Base-by-base conservation (phyloP, 2,113 vertebrate species). In the Petrocephalus zakoni region DNA sequence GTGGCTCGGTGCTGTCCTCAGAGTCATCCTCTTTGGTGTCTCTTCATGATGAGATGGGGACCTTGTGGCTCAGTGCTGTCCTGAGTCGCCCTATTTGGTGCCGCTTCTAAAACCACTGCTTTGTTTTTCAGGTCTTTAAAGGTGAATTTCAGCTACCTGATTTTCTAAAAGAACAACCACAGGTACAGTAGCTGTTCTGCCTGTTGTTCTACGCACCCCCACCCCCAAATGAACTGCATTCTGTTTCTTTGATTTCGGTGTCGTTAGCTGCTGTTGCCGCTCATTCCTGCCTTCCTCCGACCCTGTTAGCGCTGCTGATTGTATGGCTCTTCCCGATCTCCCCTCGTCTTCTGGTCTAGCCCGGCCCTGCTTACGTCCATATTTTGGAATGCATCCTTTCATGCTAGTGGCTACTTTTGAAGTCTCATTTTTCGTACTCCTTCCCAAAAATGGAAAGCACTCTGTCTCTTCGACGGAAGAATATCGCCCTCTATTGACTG, bases 121-220 rank as follows among this genome's bases (percentile, higher is more conserved):
- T 94, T 96, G 91, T 95, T 93, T 95, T 93, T 91, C 93, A 99
- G 98, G 97, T 99, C 90, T 97, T 96, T 94, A 98, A 99, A 96
- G 98, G 98, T 94, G 98, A 99, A 97, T 99, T 99, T 96, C 97
- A 98, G 92, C 97, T 99, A 82, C 98, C 98, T 90, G 98, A 98
- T 92, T 99, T 99, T 93, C 97, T 99, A 90, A 99, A 97, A 96
- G 97, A 98, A 92, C 96, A 97, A 92, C 95, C 96, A 93, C 97
- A 99, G 98, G 98, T 99, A 97, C 92, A 91, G 93, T 95, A 91
- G 92, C 88, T 89, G 88, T 90, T 90, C 94, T 94, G 94, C 93
- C 93, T 94, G 94, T 93, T 87, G 90, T 91, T 91, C 87, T 90
- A 56, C 88, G 46, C 83, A 89, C 85, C 89, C 89, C 61, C 42